Evolutionary conservation across 1,140 invertebrate species (phyloP), one percentile per base, ranked within the genome.

Genomic region (Polyergus mexicanus): DNA sequence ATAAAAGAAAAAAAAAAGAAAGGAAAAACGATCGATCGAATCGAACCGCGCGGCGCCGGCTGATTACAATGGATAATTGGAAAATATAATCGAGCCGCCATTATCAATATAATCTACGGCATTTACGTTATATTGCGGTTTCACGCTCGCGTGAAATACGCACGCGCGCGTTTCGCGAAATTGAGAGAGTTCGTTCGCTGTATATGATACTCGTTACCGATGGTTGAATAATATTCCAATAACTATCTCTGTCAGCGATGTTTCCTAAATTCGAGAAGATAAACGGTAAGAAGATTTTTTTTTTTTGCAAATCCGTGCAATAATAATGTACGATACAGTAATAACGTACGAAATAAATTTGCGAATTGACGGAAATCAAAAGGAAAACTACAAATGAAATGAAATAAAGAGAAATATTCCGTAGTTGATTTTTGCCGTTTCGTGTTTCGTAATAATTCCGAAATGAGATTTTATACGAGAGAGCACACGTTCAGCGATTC

Each of bases 11-110:
- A 11, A 44, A 44, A 11, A 38, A 8, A 8, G 38, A 38, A 47
- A 51, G 47, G 16, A 19, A 3, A 4, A 16, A 51, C 54, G 25
- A n/a, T n/a, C 78, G 78, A 25, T 54, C 47, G 47, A 56, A 58
- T 71, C 54, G 68, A 44, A 58, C 35, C 65, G 65, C 65, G 65
- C 38, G 47, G 32, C 35, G 8, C 44, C 25, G 54, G 78, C 68
- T 83, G 78, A 83, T 83, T 83, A 83, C 68, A 83, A 83, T 60
- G 54, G 78, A 47, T 72, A 81, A 81, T 81, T 81, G 78, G 78
- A 83, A 83, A 83, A 83, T 83, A 83, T 83, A 83, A 83, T 83
- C 78, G 47, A 44, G 32, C 32, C 66, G 22, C 66, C 19, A 38
- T n/a, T n/a, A 22, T 38, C 63, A 54, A n/a, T 74, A n/a, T 72